Conservation (phyloP, 2,888 invertebrate genomes). For the Dusona sp. region DNA sequence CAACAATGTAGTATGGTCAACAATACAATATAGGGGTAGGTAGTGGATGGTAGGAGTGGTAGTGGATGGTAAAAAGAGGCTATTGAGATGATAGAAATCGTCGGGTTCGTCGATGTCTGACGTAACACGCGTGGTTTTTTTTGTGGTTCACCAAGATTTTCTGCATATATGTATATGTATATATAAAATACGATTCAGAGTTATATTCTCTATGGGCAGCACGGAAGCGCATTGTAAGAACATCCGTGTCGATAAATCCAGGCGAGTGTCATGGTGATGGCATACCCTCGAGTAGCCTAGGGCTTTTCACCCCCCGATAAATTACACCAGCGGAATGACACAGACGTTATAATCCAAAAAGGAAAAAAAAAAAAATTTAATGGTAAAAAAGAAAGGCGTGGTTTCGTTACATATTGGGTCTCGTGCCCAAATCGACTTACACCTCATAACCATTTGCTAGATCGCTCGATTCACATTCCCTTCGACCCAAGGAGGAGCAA, state of each 20-base stretch:
- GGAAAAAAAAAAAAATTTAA: slow-evolving; percentile 37
- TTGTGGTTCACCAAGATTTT: slow-evolving; percentile 71
- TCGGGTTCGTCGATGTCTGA: slow-evolving; percentile 63
- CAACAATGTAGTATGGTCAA: slow-evolving; percentile 22
- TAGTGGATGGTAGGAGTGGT: background rate
- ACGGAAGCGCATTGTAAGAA: slow-evolving; percentile 73
- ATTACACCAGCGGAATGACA: slow-evolving; percentile 78
- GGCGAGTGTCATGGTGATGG: slow-evolving; percentile 64
- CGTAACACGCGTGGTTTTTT: slow-evolving; percentile 75
- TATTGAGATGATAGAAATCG: slow-evolving; percentile 9
- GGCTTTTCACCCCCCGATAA: slow-evolving; percentile 74
- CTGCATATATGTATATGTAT: slow-evolving; percentile 45
- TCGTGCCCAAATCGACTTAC: slow-evolving; percentile 50
- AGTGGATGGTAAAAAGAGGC: background rate
- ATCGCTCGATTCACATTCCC: slow-evolving; percentile 5
- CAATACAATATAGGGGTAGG: background rate
- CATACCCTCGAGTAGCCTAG: slow-evolving; percentile 61
- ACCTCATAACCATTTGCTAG: slow-evolving; percentile 39
- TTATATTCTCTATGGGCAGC: slow-evolving; percentile 44
- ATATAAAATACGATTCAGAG: slow-evolving; percentile 12
- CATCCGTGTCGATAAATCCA: slow-evolving; percentile 77
- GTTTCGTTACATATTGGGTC: slow-evolving; percentile 44
- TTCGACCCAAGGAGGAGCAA: slow-evolving; percentile 24
- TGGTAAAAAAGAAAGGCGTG: slow-evolving; percentile 55
- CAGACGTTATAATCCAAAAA: slow-evolving; percentile 79